phyloP scores from a whole-genome alignment of 2,113 vertebrate species.

The Lethenteron reissneri region DNA sequence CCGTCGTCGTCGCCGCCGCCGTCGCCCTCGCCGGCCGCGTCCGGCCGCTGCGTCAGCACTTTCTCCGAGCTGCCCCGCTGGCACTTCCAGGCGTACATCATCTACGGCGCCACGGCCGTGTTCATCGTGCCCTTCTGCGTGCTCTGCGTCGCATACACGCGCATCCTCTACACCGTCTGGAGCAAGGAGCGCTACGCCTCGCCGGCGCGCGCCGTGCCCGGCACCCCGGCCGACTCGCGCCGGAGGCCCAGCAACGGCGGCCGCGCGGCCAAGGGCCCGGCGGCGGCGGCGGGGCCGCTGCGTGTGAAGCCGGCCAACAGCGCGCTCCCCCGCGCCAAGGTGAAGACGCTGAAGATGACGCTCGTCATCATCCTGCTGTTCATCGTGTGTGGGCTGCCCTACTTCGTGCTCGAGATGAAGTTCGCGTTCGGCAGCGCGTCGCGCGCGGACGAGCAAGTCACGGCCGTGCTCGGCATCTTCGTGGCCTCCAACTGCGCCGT shows the following conservation, averaged over 20 bases:
- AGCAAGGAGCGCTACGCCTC: slow-evolving; percentile 1
- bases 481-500: slow-evolving; percentile 19
- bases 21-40: too few relatives aligned
- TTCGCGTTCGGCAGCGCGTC: slow-evolving; percentile 12
- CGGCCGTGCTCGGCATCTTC: slow-evolving; percentile 16
- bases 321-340: slow-evolving; percentile 19
- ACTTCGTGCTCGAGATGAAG: slow-evolving; percentile 19
- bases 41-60: slow-evolving; percentile 15
- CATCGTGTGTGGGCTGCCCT: slow-evolving; percentile 23
- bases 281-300: slow-evolving; percentile 1
- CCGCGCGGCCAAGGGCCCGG: too few relatives aligned
- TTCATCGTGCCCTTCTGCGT: slow-evolving; percentile 19
- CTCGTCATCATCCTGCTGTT: slow-evolving; percentile 20
- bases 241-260: too few relatives aligned
- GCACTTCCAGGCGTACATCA: slow-evolving; percentile 16
- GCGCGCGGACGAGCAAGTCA: slow-evolving; percentile 8
- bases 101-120: slow-evolving; percentile 16
- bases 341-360: slow-evolving; percentile 25
- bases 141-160: slow-evolving; percentile 12
- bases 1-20: too few relatives aligned
- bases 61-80: slow-evolving; percentile 19
- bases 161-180: slow-evolving; percentile 10
- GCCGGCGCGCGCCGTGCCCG: too few relatives aligned
- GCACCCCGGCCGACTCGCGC: too few relatives aligned
- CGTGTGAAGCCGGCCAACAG: slow-evolving; percentile 7